Percentiles rank a stretch among this genome's conserved stretches.
phyloP scores from a whole-genome alignment of 2,888 invertebrate species.

The Hermaeophaga mercurialis region DNA sequence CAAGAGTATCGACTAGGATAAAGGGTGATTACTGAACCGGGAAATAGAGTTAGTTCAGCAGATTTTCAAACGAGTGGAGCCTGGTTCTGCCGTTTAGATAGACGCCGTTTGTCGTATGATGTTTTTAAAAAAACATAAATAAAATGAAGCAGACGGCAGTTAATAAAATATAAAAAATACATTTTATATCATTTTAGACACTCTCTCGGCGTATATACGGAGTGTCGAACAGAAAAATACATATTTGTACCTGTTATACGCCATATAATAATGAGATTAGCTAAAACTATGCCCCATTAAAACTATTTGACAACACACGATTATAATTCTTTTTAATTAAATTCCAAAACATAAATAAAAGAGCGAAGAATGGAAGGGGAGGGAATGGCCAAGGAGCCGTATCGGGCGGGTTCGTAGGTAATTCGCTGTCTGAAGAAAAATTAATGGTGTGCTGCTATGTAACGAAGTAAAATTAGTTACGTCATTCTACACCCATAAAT shows the following conservation, averaged over 20 bases:
- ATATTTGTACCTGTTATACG: no score
- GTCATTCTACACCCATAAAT: conserved; percentile 50
- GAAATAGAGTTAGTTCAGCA: conserved; percentile 57
- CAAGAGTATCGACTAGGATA: conserved; percentile 24
- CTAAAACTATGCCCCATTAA: no score
- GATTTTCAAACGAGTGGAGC: conserved; percentile 47
- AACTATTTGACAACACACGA: no score
- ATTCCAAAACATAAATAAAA: neutral
- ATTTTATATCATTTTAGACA: no score
- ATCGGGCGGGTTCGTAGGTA: conserved; percentile 10
- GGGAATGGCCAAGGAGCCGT: neutral
- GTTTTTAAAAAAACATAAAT: no score
- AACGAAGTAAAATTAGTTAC: conserved; percentile 49
- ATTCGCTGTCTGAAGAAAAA: conserved; percentile 37
- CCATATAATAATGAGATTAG: no score
- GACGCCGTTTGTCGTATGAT: no score
- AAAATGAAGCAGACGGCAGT: neutral
- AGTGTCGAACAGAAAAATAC: no score
- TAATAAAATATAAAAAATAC: no score
- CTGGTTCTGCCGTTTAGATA: conserved; percentile 1
- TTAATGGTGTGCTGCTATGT: conserved; percentile 49
- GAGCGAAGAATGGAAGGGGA: neutral
- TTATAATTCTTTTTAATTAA: no score
- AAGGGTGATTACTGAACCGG: conserved; percentile 54
- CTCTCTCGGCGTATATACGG: no score